Base-by-base conservation (phyloP, 1,140 invertebrate genomes). In the Ephestia elutella region DNA sequence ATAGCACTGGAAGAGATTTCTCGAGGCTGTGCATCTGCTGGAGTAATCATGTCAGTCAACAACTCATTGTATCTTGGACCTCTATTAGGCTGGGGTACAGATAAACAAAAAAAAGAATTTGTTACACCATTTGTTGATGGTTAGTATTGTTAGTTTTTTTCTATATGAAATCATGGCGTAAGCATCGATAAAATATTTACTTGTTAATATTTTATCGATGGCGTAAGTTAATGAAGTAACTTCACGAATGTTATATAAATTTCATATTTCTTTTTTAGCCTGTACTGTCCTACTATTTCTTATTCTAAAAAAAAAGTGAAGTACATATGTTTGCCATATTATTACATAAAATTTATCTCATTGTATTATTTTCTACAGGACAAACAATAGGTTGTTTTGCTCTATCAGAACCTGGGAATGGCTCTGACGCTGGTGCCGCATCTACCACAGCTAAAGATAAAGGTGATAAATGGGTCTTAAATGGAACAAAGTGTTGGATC, bases 1-100 rank as follows among this genome's bases (percentile, higher is more conserved):
- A 96, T 99, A 67, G 97, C 96, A 0, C 93, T 98, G 91, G 97
- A 99, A 87, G 98, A 99, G 90, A 96, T 99, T 68, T 96, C 95
- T 0, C 89, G 95, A 66, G 93, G 93, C 0, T 97, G 96, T 89
- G 96, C 96, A 0, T 93, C 93, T 28, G 91, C 93, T 61, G 96
- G 96, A 19, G 95, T 97, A 0, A 95, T 97, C 48, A 96, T 97
- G 95, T 97, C 95, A 63, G 96, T 94, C 44, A 93, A 97, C 74
- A 97, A 97, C 82, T 94, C 95, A 5, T 80, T 96, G 0, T 99
- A 97, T 81, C 80, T 98, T 2, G 96, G 95, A 5, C 96, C 96
- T 0, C 75, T 98, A 35, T 70, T 93, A 17, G 91, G 93, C 53
- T 97, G 94, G 91, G 98, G 94, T 0, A 96, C 82, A 69, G 85